Evolutionary conservation across 2,113 vertebrate genomes (phyloP), one percentile per base, ranked within the genome.

Genomic region (Pipra filicauda): DNA sequence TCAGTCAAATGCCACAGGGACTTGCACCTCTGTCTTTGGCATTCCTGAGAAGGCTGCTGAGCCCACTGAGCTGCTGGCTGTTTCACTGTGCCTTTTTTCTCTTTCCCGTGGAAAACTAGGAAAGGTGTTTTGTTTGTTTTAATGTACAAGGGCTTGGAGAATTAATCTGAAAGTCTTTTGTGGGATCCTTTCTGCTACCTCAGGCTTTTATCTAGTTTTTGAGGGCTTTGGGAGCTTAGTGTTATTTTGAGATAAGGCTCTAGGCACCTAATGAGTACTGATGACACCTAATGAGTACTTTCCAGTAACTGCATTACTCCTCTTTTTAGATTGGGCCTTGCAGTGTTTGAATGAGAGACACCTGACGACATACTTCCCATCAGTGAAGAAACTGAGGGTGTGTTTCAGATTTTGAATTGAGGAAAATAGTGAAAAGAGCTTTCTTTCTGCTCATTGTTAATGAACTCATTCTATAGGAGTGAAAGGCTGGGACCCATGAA

Each of bases 101-200:
- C 1, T 73, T 91, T 66, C 49, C 65, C 5, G 1, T 64, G 85
- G 81, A 95, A 93, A 81, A 91, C 0, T 78, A 27, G 39, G 52
- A 75, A 85, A 93, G 81, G 70, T 72, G 51, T 64, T 87, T 44
- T 73, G 71, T 95, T 95, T 92, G 46, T 39, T 65, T 54, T 78
- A 79, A 84, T 89, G 77, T 6, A 3, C n/a, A 43, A 77, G n/a
- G 33, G 8, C 59, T 80, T 21, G 22, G 37, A 70, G 31, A 91
- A 81, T 64, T 83, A 51, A 46, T 78, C 35, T 35, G 69, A 85
- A 86, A 84, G 71, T 62, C 65, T 90, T 82, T 28, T 27, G 15
- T 69, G 26, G 37, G 30, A 73, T 76, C 23, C 24, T 79, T 73
- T 93, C 48, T 1, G 0, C 48, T 82, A 69, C 59, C n/a, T 19